Evolutionary conservation across 2,888 invertebrate genomes (phyloP).

Genomic region (Mactromeris polynyma): DNA sequence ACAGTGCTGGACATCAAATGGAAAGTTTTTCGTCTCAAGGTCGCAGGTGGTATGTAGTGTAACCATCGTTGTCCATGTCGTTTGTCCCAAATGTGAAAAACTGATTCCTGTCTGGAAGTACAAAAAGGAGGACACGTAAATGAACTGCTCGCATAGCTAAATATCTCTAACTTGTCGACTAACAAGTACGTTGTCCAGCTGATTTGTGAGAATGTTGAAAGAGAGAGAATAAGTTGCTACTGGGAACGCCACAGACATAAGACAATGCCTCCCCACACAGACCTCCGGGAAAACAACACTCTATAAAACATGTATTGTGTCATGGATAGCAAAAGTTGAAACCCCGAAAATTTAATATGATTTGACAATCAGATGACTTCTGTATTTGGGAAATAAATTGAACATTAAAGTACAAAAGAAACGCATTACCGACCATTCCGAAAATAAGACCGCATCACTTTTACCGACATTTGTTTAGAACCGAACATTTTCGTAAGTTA

Average conservation of each 20-base stretch:
- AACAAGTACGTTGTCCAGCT: no score
- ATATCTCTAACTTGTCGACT: no score
- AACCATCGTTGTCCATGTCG: neutral
- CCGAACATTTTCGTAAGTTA: no score
- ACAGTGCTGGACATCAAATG: slow-evolving; percentile 36
- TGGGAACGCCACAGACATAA: no score
- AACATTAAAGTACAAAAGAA: neutral
- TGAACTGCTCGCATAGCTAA: no score
- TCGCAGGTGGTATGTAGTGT: slow-evolving; percentile 29
- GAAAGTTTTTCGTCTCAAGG: slow-evolving; percentile 39
- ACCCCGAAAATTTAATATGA: neutral
- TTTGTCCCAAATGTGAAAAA: neutral
- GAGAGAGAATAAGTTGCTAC: no score
- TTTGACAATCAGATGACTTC: neutral
- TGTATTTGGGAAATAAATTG: neutral
- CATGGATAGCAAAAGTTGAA: no score
- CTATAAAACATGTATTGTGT: no score
- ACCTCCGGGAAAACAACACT: no score
- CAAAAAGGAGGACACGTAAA: neutral
- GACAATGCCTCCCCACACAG: no score
- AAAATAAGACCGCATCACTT: neutral
- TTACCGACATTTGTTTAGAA: no score
- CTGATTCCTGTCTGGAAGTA: neutral
- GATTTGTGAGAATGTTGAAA: no score
- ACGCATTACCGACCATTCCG: neutral